Evolutionary conservation across 2,888 invertebrate species (phyloP), one percentile per base, ranked within the genome.

Genomic region (Dryobota labecula): DNA sequence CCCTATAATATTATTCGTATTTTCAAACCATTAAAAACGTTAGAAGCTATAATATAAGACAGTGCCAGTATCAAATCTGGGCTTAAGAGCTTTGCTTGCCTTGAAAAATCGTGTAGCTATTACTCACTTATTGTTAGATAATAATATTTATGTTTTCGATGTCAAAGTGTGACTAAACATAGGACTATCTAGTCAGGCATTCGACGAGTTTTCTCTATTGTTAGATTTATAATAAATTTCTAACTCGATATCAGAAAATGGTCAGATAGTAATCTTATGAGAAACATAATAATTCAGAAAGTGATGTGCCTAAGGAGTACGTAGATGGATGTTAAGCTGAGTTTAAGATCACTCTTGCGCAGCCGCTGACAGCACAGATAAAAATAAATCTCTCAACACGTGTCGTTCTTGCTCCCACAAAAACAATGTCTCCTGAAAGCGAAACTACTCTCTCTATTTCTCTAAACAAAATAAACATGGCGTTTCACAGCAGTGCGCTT

Each of bases 341-440:
- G 54, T 38, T 73, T 47, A 15, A 43, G 41, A 70, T 38, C 49
- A 54, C 70, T 75, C 57, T 51, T 58, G 61, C 24, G 57, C 45
- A 62, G 38, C 33, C 45, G 57, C 45, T 76, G 76, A 75, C 76
- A 70, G 33, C 33, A n/a, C 3, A 20, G 76, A 76, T 76, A 63
- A 58, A 75, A 58, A 63, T 76, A 63, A 76, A 57, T 70, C 70
- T 58, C 38, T 58, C 57, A 62, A 62, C 70, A 70, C 24, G 30
- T 67, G 57, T 51, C 43, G 30, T 75, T 67, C 15, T 45, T 51
- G 51, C 38, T 51, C n/a, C 15, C n/a, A 73, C 57, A 57, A 41
- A 58, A 67, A 45, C 43, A 51, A 43, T 67, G 24, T 66, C 43
- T n/a, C 5, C 27, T 56, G 15, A 38, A 38, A 73, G 36, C 43